phyloP scores from a whole-genome alignment of 2,113 vertebrate genomes.

The Meriones unguiculatus region DNA sequence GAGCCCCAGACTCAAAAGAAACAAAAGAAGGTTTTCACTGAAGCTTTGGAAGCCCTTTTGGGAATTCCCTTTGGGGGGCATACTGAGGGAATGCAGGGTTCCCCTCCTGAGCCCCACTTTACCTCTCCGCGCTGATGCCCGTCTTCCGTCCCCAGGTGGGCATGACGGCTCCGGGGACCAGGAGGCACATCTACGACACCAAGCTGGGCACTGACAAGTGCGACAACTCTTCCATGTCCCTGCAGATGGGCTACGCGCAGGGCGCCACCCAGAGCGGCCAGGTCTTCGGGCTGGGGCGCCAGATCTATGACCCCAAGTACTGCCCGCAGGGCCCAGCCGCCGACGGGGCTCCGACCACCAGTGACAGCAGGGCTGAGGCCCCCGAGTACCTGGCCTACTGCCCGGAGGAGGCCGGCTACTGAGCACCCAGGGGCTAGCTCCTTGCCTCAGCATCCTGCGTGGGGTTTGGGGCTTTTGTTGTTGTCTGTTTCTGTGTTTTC shows the following conservation, averaged over 20 bases:
- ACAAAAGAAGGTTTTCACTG: not conserved
- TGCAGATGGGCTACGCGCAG: conserved; percentile 96
- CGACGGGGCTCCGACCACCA: not conserved
- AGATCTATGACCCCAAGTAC: conserved; percentile 97
- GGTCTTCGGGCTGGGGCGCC: conserved; percentile 95
- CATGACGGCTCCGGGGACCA: conserved; percentile 96
- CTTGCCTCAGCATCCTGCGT: not conserved
- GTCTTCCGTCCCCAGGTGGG: conserved; percentile 88
- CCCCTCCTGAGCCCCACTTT: not conserved
- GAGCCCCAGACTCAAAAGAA: not conserved
- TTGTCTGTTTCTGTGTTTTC: not conserved
- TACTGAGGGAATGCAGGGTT: too few relatives aligned
- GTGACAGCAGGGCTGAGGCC: conserved; percentile 54
- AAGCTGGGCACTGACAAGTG: conserved; percentile 95
- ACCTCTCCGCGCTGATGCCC: not conserved
- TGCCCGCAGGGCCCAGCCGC: conserved; percentile 87
- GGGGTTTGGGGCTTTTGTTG: not conserved
- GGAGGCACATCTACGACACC: conserved; percentile 95
- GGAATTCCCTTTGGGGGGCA: too few relatives aligned
- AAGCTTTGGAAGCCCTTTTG: not conserved
- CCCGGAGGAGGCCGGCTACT: conserved; percentile 83
- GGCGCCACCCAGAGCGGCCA: conserved; percentile 96
- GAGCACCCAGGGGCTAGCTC: accelerated
- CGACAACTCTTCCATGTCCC: conserved; percentile 95
- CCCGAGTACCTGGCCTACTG: conserved; percentile 66